Base-by-base conservation (phyloP, 53 echinoderm and acorn worm species). In the Paracentrotus lividus region DNA sequence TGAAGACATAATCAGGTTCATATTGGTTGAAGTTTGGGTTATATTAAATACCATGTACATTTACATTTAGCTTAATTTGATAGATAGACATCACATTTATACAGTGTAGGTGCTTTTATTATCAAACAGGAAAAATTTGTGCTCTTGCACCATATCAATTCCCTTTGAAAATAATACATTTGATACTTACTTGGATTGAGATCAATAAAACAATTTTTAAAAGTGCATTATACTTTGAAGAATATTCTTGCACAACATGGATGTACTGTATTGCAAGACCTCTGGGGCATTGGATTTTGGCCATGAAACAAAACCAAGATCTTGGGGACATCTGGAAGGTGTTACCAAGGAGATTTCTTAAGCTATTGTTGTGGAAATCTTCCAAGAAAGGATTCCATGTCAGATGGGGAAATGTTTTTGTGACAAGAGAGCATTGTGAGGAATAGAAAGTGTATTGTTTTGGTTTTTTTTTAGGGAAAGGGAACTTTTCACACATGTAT, bases 281-380 rank as follows among this genome's bases (percentile, higher is more conserved):
- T 47, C 81, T 12, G 44, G 24, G n/a, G 81, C 21, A 45, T 26
- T 81, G 81, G 81, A 45, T 47, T n/a, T 15, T n/a, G 26, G 81
- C 81, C 49, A 81, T 12, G 42, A 45, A 81, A 10, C 26, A 47
- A 81, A n/a, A 2, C 44, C 44, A 81, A 81, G 47, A 81, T 81
- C 26, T 81, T 21, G n/a, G n/a, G 47, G 1, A 81, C 81, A 81
- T 81, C 81, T 81, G 81, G 81, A 47, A 44, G 81, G 44, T 27
- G 47, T 45, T 49, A 44, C 81, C 81, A 81, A 45, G 47, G 47
- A 81, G 81, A 81, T 81, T 81, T 47, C 47, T 1, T 13, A 45
- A 45, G 47, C 81, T 47, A 81, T 81, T 81, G 81, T 81, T 8
- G 44, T 81, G 47, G 0, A 47, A 81, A 47, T 13, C n/a, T 81